Conservation (phyloP, 1,140 invertebrate genomes). For the Catajapyx aquilonaris region DNA sequence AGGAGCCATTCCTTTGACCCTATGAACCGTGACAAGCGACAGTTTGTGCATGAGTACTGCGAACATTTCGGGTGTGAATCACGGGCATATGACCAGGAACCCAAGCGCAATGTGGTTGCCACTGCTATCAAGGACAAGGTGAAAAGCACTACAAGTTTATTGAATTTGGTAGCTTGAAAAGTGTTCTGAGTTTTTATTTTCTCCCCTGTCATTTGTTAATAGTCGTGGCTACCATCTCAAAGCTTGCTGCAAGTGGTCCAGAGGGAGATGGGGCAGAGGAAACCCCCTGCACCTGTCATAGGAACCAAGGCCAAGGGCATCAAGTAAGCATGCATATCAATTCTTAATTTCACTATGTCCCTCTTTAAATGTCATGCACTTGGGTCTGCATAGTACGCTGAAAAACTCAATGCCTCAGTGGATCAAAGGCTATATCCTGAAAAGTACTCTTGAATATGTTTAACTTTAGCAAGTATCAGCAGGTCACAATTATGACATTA, state of each 20-base stretch:
- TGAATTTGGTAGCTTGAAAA: neutral
- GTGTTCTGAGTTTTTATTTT: slow-evolving; percentile 1
- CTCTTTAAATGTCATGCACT: too few species aligned
- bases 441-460: too few species aligned
- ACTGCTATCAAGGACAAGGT: slow-evolving; percentile 66
- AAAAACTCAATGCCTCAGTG: too few species aligned
- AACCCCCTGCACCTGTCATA: slow-evolving; percentile 31
- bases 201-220: slow-evolving; percentile 14
- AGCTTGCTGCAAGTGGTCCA: slow-evolving; percentile 56
- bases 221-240: slow-evolving; percentile 68
- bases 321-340: too few species aligned
- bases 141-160: slow-evolving; percentile 8
- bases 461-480: too few species aligned
- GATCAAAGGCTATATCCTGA: too few species aligned
- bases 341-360: too few species aligned
- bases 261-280: slow-evolving; percentile 51
- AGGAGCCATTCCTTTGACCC: slow-evolving; percentile 71
- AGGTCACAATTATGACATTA: too few species aligned
- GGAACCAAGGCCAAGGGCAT: neutral
- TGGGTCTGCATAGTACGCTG: too few species aligned
- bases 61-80: slow-evolving; percentile 86
- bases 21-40: slow-evolving; percentile 78
- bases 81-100: slow-evolving; percentile 80
- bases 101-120: slow-evolving; percentile 82
- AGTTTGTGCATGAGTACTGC: slow-evolving; percentile 80